A percentile compares a stretch with the other conserved stretches of the same genome.
phyloP scores from a whole-genome alignment of 2,797 vertebrate species.

The Gallirallus australis region DNA sequence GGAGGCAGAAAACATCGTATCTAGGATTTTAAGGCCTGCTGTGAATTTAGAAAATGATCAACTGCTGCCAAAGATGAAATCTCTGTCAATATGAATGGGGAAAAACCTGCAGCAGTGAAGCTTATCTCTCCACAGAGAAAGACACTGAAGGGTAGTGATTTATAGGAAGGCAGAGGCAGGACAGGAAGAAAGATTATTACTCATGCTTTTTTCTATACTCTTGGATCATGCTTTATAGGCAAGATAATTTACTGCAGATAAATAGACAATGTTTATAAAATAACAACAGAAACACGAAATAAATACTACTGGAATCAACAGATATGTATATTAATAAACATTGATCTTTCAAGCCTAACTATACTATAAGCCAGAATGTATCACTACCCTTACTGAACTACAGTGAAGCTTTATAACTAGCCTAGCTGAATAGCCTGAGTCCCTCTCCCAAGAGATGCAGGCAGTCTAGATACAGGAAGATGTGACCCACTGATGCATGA shows the following conservation, averaged over 20 bases:
- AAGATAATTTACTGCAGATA: not conserved
- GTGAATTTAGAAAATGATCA: slow-evolving; percentile 62
- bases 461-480: not conserved
- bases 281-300: not conserved
- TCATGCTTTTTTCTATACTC: not conserved
- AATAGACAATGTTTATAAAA: not conserved
- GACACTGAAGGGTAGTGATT: not conserved
- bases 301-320: not conserved
- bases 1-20: slow-evolving; percentile 1
- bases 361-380: not conserved
- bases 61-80: slow-evolving; percentile 39
- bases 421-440: not conserved
- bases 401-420: not conserved
- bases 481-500: not conserved
- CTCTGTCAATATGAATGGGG: not conserved
- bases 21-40: slow-evolving; percentile 26
- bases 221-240: not conserved
- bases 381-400: not conserved
- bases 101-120: not conserved
- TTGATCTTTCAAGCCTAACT: not conserved
- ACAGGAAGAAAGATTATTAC: not conserved
- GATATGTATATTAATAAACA: not conserved
- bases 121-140: slow-evolving; percentile 22
- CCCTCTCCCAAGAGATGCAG: not conserved
- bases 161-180: not conserved